Evolutionary conservation across 1,140 invertebrate genomes (phyloP).

Genomic region (Parasteatoda tepidariorum): DNA sequence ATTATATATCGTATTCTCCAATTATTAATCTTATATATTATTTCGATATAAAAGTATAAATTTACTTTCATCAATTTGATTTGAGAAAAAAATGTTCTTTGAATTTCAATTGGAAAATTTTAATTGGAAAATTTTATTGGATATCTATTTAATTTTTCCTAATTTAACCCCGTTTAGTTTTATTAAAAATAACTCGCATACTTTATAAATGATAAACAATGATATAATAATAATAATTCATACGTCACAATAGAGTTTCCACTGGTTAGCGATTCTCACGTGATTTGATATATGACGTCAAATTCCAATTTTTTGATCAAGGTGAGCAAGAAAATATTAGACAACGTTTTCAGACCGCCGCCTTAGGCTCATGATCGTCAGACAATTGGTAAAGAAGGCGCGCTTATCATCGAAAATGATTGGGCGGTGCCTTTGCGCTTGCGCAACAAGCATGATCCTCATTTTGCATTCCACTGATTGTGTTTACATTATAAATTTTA

Average conservation of each 20-base stretch:
- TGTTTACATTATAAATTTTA: too few species aligned
- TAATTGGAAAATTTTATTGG: too few species aligned
- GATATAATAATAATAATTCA: constrained; percentile 29
- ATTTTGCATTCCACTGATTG: too few species aligned
- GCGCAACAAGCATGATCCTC: constrained; percentile 6
- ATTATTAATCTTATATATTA: too few species aligned
- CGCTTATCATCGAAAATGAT: constrained; percentile 13
- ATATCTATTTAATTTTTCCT: too few species aligned
- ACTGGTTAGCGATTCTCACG: constrained; percentile 10
- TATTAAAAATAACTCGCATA: too few species aligned
- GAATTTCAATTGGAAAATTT: too few species aligned
- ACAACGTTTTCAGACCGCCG: neutral
- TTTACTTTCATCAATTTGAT: too few species aligned
- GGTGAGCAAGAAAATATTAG: neutral
- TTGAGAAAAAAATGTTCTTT: too few species aligned
- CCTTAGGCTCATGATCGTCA: constrained; percentile 3
- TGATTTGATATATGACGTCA: neutral
- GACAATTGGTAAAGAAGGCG: constrained; percentile 22
- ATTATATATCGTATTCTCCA: too few species aligned
- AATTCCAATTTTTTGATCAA: neutral
- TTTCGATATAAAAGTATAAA: too few species aligned
- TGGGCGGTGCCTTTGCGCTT: constrained; percentile 6
- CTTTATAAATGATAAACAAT: neutral
- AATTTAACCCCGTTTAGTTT: too few species aligned
- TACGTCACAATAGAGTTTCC: constrained; percentile 37